phyloP scores from a whole-genome alignment of 2,113 vertebrate genomes.

The Bolborhynchus lineola region DNA sequence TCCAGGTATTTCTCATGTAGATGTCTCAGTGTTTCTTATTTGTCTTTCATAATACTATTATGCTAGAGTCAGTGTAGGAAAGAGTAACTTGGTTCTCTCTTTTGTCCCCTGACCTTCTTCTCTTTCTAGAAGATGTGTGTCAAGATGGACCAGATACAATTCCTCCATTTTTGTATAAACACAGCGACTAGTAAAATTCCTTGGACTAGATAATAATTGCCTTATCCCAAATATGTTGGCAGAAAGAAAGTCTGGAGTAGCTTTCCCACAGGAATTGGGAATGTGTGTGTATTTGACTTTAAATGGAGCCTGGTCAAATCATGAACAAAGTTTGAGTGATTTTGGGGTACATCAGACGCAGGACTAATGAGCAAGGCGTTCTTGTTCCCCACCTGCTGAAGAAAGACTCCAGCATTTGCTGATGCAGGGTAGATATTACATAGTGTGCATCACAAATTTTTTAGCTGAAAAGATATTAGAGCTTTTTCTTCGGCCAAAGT shows the following conservation, averaged over 20 bases:
- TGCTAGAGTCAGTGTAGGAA: not conserved
- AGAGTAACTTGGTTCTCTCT: not conserved
- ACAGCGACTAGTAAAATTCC: not conserved
- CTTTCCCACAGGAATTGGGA: not conserved
- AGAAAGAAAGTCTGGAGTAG: not conserved
- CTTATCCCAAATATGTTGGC: not conserved
- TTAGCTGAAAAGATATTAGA: not conserved
- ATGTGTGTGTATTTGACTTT: not conserved
- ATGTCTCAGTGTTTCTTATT: not conserved
- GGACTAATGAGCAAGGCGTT: not conserved
- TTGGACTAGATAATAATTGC: not conserved
- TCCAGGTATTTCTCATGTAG: not conserved
- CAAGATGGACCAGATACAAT: not conserved
- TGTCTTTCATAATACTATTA: not conserved
- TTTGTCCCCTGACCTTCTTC: not conserved
- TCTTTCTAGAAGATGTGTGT: not conserved
- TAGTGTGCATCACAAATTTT: not conserved
- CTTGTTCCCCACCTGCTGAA: not conserved
- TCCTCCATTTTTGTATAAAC: not conserved
- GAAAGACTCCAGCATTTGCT: not conserved
- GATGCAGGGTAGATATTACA: not conserved
- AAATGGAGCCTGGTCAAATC: not conserved
- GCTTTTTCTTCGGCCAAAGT: not conserved
- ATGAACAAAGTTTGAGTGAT: not conserved
- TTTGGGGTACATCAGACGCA: not conserved